Conservation (phyloP, 2,113 vertebrate genomes). For the Tamias sibiricus region DNA sequence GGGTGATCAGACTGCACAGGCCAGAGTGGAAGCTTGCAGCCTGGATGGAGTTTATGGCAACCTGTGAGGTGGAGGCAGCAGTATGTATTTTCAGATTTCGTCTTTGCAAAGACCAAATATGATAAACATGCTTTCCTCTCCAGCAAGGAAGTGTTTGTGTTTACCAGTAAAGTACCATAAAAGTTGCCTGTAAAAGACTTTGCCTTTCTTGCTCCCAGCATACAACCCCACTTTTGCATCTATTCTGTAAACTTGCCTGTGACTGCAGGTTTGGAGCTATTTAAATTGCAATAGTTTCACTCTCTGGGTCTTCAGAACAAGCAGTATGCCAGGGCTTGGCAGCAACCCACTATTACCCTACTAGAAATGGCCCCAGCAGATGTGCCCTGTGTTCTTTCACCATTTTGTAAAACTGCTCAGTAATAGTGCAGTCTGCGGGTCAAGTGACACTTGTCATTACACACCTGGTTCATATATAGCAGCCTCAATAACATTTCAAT, state of each 20-base stretch:
- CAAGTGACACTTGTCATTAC: neutral
- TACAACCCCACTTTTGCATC: neutral
- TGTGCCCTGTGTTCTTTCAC: neutral
- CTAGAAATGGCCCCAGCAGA: neutral
- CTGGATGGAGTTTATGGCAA: neutral
- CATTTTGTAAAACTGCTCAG: neutral
- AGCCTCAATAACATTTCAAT: neutral
- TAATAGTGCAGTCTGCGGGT: neutral
- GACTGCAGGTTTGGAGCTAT: neutral
- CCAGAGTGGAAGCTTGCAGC: neutral
- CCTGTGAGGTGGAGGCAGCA: fast-evolving
- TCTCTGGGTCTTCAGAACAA: neutral
- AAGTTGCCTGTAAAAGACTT: neutral
- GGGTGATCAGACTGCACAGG: neutral
- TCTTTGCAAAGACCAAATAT: neutral
- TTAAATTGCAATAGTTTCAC: neutral
- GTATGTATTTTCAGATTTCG: neutral
- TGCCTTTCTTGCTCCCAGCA: neutral
- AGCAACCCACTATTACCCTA: neutral
- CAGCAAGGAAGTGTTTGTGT: neutral
- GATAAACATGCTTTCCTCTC: neutral
- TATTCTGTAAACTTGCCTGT: neutral
- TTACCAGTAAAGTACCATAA: neutral
- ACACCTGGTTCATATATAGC: neutral
- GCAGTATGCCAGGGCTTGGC: neutral